phyloP scores from a whole-genome alignment of 2,888 invertebrate species.

The Opisthograptis luteolata region DNA sequence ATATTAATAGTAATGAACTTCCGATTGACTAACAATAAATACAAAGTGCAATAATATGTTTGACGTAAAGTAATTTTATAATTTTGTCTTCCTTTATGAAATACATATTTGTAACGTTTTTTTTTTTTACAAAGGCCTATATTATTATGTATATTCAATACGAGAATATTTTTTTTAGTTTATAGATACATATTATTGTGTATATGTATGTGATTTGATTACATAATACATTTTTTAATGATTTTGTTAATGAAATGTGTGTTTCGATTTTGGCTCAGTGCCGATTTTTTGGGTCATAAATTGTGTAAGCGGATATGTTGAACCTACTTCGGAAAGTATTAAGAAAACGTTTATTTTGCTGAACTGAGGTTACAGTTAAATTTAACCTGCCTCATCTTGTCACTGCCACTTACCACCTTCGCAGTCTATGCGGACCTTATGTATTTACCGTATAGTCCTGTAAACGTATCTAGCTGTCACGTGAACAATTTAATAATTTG shows the following conservation, averaged over 20 bases:
- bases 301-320: conserved; percentile 24
- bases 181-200: conserved; percentile 42
- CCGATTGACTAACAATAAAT: conserved; percentile 4
- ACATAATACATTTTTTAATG: conserved; percentile 42
- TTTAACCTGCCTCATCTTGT: too few relatives aligned
- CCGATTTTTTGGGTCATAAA: conserved; percentile 17
- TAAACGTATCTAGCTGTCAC: conserved; percentile 28
- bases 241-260: conserved; percentile 47
- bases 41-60: conserved; percentile 56
- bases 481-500: conserved; percentile 53
- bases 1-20: conserved; percentile 11
- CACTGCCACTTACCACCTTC: too few relatives aligned
- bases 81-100: conserved; percentile 57
- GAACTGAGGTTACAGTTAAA: too few relatives aligned
- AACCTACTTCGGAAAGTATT: too few relatives aligned
- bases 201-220: conserved; percentile 45
- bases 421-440: too few relatives aligned
- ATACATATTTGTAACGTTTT: conserved; percentile 47
- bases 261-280: conserved; percentile 38
- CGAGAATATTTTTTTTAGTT: conserved; percentile 59
- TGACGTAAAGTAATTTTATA: conserved; percentile 43
- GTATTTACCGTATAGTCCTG: too few relatives aligned
- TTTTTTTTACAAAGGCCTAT: conserved; percentile 60
- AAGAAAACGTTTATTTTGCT: too few relatives aligned
- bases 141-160: conserved; percentile 50